Base-by-base conservation (phyloP, 2,113 vertebrate genomes). In the Xenopus laevis region DNA sequence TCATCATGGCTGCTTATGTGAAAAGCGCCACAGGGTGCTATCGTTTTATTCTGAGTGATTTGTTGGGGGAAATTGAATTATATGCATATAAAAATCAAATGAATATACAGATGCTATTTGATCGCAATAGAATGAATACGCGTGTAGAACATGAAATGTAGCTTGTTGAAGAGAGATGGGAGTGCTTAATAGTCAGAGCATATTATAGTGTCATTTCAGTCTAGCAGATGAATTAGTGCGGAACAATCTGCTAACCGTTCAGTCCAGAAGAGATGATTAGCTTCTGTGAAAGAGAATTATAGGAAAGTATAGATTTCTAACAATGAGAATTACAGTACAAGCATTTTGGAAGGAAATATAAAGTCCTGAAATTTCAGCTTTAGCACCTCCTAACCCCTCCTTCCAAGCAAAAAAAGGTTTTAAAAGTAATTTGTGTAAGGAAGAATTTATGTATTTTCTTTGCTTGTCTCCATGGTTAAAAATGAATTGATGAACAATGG, bases 321-420 rank as follows among this genome's bases (percentile, higher is more conserved):
- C 65, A 62, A 73, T 58, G 71, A 73, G 63, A 73, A 73, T 23
- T 66, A 63, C 62, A 73, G 52, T 23, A 45, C 50, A 66, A 66
- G 63, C 71, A 73, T 73, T 72, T 55, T 27, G 52, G 65, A 66
- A 65, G 55, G 21, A 67, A 65, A 73, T 65, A 33, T 65, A 65
- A 73, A 65, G 30, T 33, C 53, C 52, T 58, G 62, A 65, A 73
- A 66, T 27, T 58, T 21, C 20, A 58, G 23, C 21, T 61, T 66
- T 66, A 66, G 66, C 71, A 58, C 71, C 53, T 59, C 58, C 71
- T 46, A 53, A 4, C 8, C 11, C 62, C 10, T 66, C n/a, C 55
- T 44, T 20, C 21, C 21, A 55, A 63, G 59, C 55, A 58, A 20
- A 58, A 20, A 58, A 2, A 20, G 13, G 15, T 27, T 60, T 23